Base-by-base conservation (phyloP, 2,888 invertebrate genomes). In the Papilio demoleus region DNA sequence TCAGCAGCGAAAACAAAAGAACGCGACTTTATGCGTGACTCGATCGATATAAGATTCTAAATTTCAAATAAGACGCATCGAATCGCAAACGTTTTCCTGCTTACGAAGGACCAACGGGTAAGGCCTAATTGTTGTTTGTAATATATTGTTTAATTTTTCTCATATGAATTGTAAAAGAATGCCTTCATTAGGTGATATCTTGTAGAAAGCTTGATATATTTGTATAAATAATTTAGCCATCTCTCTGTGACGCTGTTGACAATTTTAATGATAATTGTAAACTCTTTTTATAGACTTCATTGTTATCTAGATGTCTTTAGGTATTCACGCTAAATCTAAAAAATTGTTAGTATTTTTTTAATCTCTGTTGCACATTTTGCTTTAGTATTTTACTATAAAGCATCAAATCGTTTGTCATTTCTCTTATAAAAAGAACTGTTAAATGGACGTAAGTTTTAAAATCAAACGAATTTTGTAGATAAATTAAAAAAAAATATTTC, bases 81-180 rank as follows among this genome's bases (percentile, higher is more conserved):
- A n/a, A n/a, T n/a, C 40, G n/a, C 42, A n/a, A n/a, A n/a, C n/a
- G n/a, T 42, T 42, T 17, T 42, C 17, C 17, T 17, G 17, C 17
- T 42, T 8, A 8, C 42, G 42, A 38, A 42, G 42, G 42, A 42
- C 42, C 42, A 42, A 9, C 17, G 17, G 42, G 42, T 72, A 71
- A 76, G 74, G 77, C 75, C 76, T 77, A 77, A 77, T 71, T 68
- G 75, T 73, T 77, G 68, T 70, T 73, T 73, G 74, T 71, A 63
- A 79, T 80, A 73, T 76, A 77, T 81, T 80, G 83, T 86, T 76
- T 76, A 84, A 83, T 74, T 81, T 88, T 86, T 87, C 81, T 84
- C 77, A 73, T 78, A 71, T n/a, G n/a, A n/a, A n/a, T 71, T 87
- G 85, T 88, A 88, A 74, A 85, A n/a, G n/a, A n/a, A 73, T 71